Evolutionary conservation across 2,888 invertebrate genomes (phyloP), one percentile per base, ranked within the genome.

Genomic region (Drosophila tanythrix): DNA sequence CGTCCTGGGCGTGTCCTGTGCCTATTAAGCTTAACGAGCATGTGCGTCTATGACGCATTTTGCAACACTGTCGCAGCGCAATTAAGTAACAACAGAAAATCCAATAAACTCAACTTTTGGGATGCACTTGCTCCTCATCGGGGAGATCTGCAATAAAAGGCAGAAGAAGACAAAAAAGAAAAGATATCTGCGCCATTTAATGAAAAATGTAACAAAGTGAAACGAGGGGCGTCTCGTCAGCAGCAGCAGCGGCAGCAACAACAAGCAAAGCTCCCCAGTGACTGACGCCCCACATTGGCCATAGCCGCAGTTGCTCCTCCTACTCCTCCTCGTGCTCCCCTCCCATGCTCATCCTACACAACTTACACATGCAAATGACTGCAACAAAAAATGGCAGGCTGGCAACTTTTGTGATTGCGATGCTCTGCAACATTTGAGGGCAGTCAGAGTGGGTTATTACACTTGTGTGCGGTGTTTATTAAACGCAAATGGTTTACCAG

Each of bases 381-480:
- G 86, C 81, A 88, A 89, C 88, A 87, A 87, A 87, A 88, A 82
- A 74, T 71, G 82, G 80, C 68, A 70, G 76, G 59, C 84, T 69
- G 76, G 61, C 67, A 88, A 86, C 88, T 84, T 88, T 84, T 86
- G 74, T 84, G 88, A 84, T 84, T 86, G 78, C 81, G 38, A 55
- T 80, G 60, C 68, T 59, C 65, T 65, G 59, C 51, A 56, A 58
- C 48, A 36, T 31, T 43, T 31, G 11, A 18, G 38, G 57, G 27
- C 36, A n/a, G 18, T 15, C 35, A 10, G 33, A 29, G 10, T 29
- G 58, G 60, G 63, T 38, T 60, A 64, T 48, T 40, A 13, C 11
- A 25, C 31, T 38, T 58, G 38, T 35, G 7, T 59, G 21, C 21
- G 21, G 1, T 11, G 43, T 21, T 40, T 11, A 40, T 21, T 46